Base-by-base conservation (phyloP, 1,140 invertebrate genomes). In the Formica selysi region DNA sequence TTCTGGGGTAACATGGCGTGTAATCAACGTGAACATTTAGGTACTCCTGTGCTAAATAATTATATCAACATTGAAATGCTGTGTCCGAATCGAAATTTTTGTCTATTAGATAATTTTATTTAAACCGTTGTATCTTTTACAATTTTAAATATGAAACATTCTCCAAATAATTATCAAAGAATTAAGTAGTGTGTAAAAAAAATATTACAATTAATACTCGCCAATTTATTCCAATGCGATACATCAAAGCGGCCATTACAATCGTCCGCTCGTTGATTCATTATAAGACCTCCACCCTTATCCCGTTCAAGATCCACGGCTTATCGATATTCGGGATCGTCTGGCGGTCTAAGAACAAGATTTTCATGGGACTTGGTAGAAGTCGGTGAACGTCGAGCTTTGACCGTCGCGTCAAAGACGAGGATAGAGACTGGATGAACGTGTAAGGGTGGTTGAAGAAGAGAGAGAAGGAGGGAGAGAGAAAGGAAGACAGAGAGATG, bases 301-400 rank as follows among this genome's bases (percentile, higher is more conserved):
- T 83, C 79, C 54, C 36, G 54, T 38, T 48, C 54, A 83, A 83
- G 79, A 83, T 83, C 16, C 68, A 83, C 68, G 41, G 68, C 86
- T 87, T 87, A 86, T 87, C 86, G 71, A 76, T 59, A 86, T 76
- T 85, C 73, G 86, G 84, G 36, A 87, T 87, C 86, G 86, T 87
- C 86, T 86, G 62, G 71, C 74, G 62, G 80, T 74, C 84, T 76
- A 86, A 79, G 83, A 76, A 78, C 84, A 76, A 86, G 84, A 87
- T 86, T 87, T 87, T 87, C 86, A 71, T 76, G 78, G 73, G 61
- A 86, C 65, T 51, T 36, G 48, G 22, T 76, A 29, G 65, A 81
- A 86, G 76, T 51, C 48, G 48, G 48, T 38, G 54, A 79, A 16
- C 76, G 54, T 57, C 84, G 32, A 83, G 65, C 67, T 83, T 86